Evolutionary conservation across 2,797 vertebrate species (phyloP).

Genomic region (Myoxocephalus aenaeus): DNA sequence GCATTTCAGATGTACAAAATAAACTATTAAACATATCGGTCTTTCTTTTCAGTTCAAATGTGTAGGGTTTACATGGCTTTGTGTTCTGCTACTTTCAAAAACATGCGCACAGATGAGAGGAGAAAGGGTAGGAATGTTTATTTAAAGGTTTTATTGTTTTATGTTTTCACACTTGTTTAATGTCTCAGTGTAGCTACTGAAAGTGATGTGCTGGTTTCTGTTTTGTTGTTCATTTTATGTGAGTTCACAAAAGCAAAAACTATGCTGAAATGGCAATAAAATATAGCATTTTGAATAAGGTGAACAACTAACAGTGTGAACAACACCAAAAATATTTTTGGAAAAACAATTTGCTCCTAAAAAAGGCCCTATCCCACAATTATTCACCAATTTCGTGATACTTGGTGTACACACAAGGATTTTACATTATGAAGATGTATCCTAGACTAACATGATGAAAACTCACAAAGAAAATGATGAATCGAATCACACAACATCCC

Average conservation of each 20-base stretch:
- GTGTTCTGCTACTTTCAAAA: constrained; percentile 2
- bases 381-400: not conserved
- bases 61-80: not conserved
- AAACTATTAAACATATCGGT: not conserved
- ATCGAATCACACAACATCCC: not conserved
- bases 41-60: not conserved
- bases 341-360: not conserved
- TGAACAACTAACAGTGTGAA: not conserved
- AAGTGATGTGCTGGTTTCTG: not conserved
- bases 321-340: not conserved
- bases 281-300: not conserved
- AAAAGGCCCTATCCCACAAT: not conserved
- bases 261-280: not conserved
- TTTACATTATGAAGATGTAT: not conserved
- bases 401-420: not conserved
- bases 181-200: not conserved
- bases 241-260: not conserved
- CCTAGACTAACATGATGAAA: not conserved
- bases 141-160: not conserved
- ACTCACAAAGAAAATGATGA: not conserved
- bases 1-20: not conserved
- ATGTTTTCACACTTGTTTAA: constrained; percentile 2
- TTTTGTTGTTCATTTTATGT: not conserved
- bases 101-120: not conserved
- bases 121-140: not conserved